Evolutionary conservation across 1,140 invertebrate species (phyloP).

Genomic region (Tribolium castaneum): DNA sequence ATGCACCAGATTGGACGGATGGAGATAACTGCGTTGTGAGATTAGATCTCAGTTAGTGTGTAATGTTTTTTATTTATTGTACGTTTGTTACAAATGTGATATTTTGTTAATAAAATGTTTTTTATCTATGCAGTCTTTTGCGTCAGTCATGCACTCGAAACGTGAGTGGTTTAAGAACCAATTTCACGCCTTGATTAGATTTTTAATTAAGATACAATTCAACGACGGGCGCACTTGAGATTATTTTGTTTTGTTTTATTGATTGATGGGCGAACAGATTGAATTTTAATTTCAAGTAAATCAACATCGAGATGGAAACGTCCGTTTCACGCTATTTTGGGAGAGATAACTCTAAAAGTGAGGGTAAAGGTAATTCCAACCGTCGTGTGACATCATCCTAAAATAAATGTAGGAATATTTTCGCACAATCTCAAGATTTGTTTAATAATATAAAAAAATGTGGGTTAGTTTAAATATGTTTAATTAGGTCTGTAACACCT

Average conservation of each 20-base stretch:
- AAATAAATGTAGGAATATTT: no score
- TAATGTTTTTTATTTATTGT: slow-evolving; percentile 15
- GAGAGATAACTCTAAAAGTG: not conserved
- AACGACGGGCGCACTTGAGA: not conserved
- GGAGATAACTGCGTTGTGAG: not conserved
- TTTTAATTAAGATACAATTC: slow-evolving; percentile 15
- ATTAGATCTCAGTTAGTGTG: not conserved
- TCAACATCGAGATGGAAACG: not conserved
- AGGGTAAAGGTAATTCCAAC: not conserved
- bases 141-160: not conserved
- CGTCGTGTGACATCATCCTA: not conserved
- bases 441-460: no score
- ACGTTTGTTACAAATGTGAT: not conserved
- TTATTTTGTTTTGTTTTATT: slow-evolving; percentile 1
- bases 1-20: slow-evolving; percentile 1
- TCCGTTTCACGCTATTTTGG: not conserved
- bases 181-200: slow-evolving; percentile 21
- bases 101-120: slow-evolving; percentile 27
- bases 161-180: not conserved
- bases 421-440: no score
- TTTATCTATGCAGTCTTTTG: not conserved
- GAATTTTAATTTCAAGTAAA: not conserved
- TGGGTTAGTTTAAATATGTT: no score
- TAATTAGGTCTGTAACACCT: no score
- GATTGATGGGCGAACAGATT: not conserved